Evolutionary conservation across 2,888 invertebrate species (phyloP).

Genomic region (Erannis defoliaria): DNA sequence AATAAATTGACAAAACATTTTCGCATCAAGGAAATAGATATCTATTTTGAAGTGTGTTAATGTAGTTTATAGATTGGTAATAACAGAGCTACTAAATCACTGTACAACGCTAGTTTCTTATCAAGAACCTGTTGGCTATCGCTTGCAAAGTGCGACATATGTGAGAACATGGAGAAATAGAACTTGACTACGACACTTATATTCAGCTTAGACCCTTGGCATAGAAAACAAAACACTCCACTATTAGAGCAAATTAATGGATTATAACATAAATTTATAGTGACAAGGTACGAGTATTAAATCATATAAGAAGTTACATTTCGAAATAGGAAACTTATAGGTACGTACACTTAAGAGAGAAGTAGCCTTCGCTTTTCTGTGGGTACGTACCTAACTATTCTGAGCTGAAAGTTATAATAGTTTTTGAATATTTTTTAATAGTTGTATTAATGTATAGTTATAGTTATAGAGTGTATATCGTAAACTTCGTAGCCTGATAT

Average conservation of each 20-base stretch:
- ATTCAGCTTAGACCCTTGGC: conserved; percentile 9
- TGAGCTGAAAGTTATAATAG: no score
- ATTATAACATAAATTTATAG: neutral
- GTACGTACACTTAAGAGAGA: neutral
- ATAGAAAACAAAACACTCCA: neutral
- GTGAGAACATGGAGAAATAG: conserved; percentile 20
- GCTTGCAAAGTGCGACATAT: conserved; percentile 22
- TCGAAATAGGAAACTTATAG: neutral
- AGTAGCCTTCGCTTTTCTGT: no score
- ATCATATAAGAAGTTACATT: neutral
- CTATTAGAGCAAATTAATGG: neutral
- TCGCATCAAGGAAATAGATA: neutral
- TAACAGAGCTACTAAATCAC: conserved; percentile 22
- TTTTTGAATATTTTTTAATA: no score
- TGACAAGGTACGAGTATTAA: neutral
- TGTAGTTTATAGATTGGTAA: conserved; percentile 17
- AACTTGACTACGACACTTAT: neutral
- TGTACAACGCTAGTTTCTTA: conserved; percentile 19
- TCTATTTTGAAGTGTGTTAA: neutral
- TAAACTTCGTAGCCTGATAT: no score
- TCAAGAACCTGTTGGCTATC: conserved; percentile 24
- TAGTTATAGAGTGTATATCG: no score
- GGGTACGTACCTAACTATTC: no score
- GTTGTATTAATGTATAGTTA: no score
- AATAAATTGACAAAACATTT: neutral